phyloP scores from a whole-genome alignment of 2,113 vertebrate genomes.

The Grantiella picta region DNA sequence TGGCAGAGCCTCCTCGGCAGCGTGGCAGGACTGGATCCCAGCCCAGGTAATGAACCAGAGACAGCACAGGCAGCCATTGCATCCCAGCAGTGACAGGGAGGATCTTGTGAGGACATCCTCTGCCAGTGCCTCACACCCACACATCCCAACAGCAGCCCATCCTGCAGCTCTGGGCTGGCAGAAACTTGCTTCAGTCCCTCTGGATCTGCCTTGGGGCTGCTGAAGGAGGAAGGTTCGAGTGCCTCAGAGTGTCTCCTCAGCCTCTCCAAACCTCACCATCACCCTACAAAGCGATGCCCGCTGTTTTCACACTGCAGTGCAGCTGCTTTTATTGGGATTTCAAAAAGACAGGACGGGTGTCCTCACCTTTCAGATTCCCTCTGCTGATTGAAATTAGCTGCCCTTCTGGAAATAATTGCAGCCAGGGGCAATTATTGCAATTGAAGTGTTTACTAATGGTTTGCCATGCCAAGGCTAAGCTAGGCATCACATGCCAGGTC shows the following conservation, averaged over 20 bases:
- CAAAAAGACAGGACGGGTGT: not conserved
- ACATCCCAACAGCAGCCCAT: fast-evolving
- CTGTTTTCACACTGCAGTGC: not conserved
- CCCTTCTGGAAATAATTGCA: conserved; percentile 5
- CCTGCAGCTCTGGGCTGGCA: not conserved
- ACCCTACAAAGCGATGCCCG: fast-evolving
- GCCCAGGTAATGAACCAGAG: not conserved
- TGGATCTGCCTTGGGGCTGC: not conserved
- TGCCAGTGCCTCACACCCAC: fast-evolving
- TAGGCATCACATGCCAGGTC: not conserved
- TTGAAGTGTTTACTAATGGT: conserved; percentile 23
- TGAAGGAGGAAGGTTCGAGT: not conserved
- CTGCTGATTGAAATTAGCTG: not conserved
- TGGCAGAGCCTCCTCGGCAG: not conserved
- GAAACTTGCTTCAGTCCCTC: too few relatives aligned
- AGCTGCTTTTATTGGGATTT: not conserved
- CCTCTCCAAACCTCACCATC: not conserved
- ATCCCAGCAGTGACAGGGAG: fast-evolving
- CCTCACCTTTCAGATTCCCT: not conserved
- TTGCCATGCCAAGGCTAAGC: not conserved
- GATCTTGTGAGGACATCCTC: fast-evolving
- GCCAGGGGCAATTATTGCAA: conserved; percentile 15
- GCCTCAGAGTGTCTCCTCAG: not conserved
- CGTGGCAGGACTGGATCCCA: not conserved
- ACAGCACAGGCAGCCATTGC: not conserved